Percentiles rank a stretch among this genome's conserved stretches.
These are phyloP conservation scores for Margarornis squamiger DNA, from an alignment of 2,797 vertebrate species.

Conservation along the genomic window DNA sequence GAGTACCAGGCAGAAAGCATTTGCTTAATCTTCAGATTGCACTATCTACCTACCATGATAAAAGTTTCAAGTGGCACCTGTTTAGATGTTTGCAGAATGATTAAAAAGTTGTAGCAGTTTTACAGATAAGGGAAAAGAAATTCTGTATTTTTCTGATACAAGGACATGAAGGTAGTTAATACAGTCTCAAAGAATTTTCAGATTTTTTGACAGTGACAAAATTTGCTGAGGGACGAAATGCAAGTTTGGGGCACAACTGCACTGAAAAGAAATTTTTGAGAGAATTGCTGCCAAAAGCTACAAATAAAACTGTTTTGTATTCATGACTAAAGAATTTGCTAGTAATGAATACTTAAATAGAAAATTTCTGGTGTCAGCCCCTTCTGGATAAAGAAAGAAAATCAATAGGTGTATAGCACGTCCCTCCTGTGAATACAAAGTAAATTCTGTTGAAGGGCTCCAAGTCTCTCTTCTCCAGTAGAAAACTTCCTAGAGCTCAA, in stretches of 20 bases:
- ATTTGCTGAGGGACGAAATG: not conserved
- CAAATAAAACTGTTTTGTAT: not conserved
- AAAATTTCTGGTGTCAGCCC: not conserved
- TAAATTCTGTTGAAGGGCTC: not conserved
- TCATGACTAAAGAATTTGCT: not conserved
- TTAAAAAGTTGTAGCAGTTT: not conserved
- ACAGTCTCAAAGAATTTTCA: not conserved
- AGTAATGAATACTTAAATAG: not conserved
- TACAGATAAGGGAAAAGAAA: not conserved
- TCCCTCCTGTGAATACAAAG: not conserved
- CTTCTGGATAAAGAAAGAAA: not conserved
- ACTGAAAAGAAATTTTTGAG: not conserved
- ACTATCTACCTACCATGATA: rapidly evolving
- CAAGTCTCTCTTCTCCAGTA: not conserved
- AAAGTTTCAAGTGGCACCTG: not conserved
- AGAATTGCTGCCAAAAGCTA: not conserved
- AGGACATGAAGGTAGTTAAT: not conserved
- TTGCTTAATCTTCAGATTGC: not conserved
- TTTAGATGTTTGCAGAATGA: not conserved
- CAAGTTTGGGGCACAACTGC: not conserved
- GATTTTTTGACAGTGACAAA: not conserved
- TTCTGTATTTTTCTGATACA: not conserved
- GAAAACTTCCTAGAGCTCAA: not conserved
- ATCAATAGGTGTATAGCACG: not conserved
- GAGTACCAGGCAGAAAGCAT: not conserved